Evolutionary conservation across 2,113 vertebrate species (phyloP).

Genomic region (Eublepharis macularius): DNA sequence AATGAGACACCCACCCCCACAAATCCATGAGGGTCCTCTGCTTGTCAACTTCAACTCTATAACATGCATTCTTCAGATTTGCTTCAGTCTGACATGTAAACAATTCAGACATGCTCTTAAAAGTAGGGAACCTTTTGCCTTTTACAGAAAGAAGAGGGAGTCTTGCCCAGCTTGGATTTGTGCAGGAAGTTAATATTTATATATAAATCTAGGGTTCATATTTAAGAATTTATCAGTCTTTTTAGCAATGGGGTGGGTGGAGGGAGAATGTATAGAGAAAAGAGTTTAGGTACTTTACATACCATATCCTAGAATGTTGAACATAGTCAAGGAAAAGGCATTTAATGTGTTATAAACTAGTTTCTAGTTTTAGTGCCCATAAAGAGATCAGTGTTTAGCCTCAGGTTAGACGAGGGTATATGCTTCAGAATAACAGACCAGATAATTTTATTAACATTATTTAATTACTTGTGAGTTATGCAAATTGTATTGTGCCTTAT

Average conservation of each 20-base stretch:
- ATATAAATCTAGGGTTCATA: background rate
- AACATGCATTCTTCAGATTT: background rate
- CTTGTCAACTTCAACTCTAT: background rate
- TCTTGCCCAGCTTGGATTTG: background rate
- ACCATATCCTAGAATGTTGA: no score
- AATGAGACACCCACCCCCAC: no score
- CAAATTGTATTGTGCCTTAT: background rate
- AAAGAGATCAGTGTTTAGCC: background rate
- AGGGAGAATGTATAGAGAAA: background rate
- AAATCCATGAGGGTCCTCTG: no score
- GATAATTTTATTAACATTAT: constrained; percentile 5
- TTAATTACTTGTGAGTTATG: background rate
- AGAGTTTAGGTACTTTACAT: no score
- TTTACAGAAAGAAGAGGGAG: background rate
- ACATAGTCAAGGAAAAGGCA: no score
- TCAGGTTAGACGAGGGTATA: background rate
- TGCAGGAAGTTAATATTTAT: background rate
- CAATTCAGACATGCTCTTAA: background rate
- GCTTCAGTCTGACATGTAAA: background rate
- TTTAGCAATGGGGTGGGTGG: no score
- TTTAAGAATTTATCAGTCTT: background rate
- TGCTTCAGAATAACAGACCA: background rate
- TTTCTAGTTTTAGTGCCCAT: background rate
- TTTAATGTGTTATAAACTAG: no score
- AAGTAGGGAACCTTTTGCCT: background rate